Base-by-base conservation (phyloP, 2,888 invertebrate species). In the Alitta virens region DNA sequence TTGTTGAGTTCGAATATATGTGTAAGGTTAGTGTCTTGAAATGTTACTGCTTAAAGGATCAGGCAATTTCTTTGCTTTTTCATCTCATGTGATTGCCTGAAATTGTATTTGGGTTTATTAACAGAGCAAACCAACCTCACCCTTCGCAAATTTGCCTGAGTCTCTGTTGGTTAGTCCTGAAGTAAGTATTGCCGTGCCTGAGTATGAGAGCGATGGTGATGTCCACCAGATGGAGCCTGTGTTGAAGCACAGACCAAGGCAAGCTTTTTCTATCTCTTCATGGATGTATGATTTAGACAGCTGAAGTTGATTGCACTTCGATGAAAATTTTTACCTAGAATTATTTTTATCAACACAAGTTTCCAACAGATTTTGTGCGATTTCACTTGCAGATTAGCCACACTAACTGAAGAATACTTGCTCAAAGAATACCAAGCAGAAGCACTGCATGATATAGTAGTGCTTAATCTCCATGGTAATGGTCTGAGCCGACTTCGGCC, bases 1-100 rank as follows among this genome's bases (percentile, higher is more conserved):
- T 82, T 43, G 72, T 82, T 24, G 79, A 82, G 60, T 82, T 78
- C 75, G 80, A 82, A 68, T 82, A 82, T 63, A 64, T 79, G 24
- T 79, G 77, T n/a, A 73, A 72, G 74, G 81, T 80, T 70, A 67
- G 71, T 49, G 18, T 23, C 7, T 49, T 18, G 23, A 14, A 49
- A 23, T n/a, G 49, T 12, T 42, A 33, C 33, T 12, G 33, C n/a
- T n/a, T n/a, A n/a, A n/a, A n/a, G n/a, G n/a, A n/a, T n/a, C n/a
- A n/a, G 12, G 33, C 12, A 33, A 33, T 33, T 33, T 12, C 33
- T 33, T 33, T 33, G 33, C 33, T 33, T 12, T 33, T 5, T 12
- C 33, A 33, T 33, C 33, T 33, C 12, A 33, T 33, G 33, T 33
- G 5, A 7, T 12, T 33, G 33, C n/a, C n/a, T n/a, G n/a, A n/a